Evolutionary conservation across 2,113 vertebrate species (phyloP), one percentile per base, ranked within the genome.

Genomic region (Philantomba maxwellii): DNA sequence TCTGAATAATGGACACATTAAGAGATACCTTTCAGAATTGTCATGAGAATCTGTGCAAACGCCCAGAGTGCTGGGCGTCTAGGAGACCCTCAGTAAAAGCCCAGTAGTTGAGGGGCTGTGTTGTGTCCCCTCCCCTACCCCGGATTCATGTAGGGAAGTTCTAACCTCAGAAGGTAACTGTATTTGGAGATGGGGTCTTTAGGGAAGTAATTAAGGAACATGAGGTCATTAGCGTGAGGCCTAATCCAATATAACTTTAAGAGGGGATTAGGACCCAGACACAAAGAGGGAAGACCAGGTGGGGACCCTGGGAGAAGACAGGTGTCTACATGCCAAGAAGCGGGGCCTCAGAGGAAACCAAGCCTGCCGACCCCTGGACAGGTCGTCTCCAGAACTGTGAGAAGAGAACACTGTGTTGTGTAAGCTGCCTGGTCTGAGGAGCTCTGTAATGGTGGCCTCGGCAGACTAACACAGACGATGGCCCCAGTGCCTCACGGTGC

Each of bases 401-500:
- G 89, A 64, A 55, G n/a, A 17, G 7, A 26, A 33, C 49, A 16
- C 25, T 16, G 51, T 58, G 11, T 30, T 14, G 36, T 86, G 13
- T 13, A 13, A 53, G 49, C 19, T 13, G 0, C 33, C 10, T 5
- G 0, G 49, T 5, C 21, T 10, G 55, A n/a, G 36, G 64, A 5
- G 14, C 64, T 33, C n/a, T 14, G 26, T 70, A 5, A 39, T 0
- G 3, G 70, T 6, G 6, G 25, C 83, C 53, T 16, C 30, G 7
- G 83, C 45, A 12, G 36, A 13, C 51, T 16, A 3, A 73, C 66
- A 25, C 19, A 33, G 91, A 5, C 1, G 26, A 28, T 4, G n/a
- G 8, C 12, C 11, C 21, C 9, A 23, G 0, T 3, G 64, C 82
- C 58, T 83, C 4, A 3, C 0, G 6, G 36, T 5, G 30, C 55